A percentile compares a stretch with the other conserved stretches of the same genome.
These are phyloP conservation scores for Numenius phaeopus DNA, from an alignment of 2,797 vertebrate species.

Conservation along the genomic window DNA sequence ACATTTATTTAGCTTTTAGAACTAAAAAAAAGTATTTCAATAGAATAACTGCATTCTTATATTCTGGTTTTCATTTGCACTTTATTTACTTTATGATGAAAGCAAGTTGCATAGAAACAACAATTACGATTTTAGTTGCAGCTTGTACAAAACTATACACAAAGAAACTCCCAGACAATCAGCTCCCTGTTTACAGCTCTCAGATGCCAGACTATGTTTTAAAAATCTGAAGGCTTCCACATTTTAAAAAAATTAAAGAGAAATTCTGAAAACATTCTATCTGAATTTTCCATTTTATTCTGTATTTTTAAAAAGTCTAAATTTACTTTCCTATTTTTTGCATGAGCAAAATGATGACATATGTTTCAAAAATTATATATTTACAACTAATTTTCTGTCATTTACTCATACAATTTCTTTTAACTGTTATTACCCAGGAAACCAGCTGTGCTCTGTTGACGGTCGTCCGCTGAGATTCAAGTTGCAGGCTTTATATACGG, in stretches of 20 bases:
- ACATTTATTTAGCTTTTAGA: not conserved
- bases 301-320: not conserved
- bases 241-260: not conserved
- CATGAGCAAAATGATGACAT: fast-evolving
- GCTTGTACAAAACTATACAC: not conserved
- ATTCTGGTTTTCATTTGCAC: not conserved
- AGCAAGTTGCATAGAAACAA: not conserved
- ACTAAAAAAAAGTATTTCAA: not conserved
- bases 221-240: not conserved
- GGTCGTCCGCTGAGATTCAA: constrained; percentile 90
- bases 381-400: not conserved
- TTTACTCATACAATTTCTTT: not conserved
- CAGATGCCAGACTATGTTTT: not conserved
- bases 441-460: constrained; percentile 98
- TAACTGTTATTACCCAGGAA: constrained; percentile 90
- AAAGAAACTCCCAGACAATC: not conserved
- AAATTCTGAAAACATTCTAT: not conserved
- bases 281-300: not conserved
- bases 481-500: constrained; percentile 95
- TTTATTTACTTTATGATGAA: not conserved
- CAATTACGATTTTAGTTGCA: not conserved
- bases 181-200: not conserved
- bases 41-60: not conserved
- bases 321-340: not conserved
- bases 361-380: fast-evolving